Percentiles rank a stretch among this genome's conserved stretches.
phyloP scores from a whole-genome alignment of 2,113 vertebrate species.

The Nothobranchius furzeri region DNA sequence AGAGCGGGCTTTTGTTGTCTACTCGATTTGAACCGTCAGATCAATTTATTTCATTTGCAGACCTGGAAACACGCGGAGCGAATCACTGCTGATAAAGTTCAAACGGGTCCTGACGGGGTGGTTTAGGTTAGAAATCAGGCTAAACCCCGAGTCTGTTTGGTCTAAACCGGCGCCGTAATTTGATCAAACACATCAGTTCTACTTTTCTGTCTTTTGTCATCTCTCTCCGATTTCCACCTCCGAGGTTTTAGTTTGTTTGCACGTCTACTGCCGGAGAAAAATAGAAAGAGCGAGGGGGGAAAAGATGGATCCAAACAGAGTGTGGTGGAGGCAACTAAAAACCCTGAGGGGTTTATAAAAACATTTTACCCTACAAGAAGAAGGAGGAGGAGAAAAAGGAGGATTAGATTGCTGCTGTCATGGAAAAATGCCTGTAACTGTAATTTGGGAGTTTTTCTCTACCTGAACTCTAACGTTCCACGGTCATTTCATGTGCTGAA shows the following conservation, averaged over 20 bases:
- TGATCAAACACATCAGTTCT: conserved; percentile 68
- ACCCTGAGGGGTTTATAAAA: conserved; percentile 64
- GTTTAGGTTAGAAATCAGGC: conserved; percentile 47
- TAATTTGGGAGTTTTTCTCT: conserved; percentile 60
- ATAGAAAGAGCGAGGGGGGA: neutral
- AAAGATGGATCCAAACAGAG: conserved; percentile 58
- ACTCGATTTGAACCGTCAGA: conserved; percentile 44
- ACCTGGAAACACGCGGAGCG: conserved; percentile 30
- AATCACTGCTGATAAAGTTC: conserved; percentile 32
- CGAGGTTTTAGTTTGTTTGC: conserved; percentile 54
- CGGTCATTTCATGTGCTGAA: conserved; percentile 37
- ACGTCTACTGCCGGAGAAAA: conserved; percentile 25
- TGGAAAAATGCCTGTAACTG: conserved; percentile 67
- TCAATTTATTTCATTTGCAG: conserved; percentile 44
- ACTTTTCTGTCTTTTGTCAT: conserved; percentile 67
- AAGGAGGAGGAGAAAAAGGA: conserved; percentile 19
- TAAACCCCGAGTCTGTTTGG: conserved; percentile 30
- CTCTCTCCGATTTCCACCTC: conserved; percentile 48
- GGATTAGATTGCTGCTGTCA: conserved; percentile 67
- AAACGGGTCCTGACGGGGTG: conserved; percentile 45
- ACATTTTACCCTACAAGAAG: conserved; percentile 55
- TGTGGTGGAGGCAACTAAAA: conserved; percentile 55
- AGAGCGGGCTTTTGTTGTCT: conserved; percentile 49
- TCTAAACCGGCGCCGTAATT: conserved; percentile 44
- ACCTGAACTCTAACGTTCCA: conserved; percentile 69